These are phyloP conservation scores for Dicyrtomina minuta DNA, from an alignment of 2,888 invertebrate genomes.

Conservation along the genomic window DNA sequence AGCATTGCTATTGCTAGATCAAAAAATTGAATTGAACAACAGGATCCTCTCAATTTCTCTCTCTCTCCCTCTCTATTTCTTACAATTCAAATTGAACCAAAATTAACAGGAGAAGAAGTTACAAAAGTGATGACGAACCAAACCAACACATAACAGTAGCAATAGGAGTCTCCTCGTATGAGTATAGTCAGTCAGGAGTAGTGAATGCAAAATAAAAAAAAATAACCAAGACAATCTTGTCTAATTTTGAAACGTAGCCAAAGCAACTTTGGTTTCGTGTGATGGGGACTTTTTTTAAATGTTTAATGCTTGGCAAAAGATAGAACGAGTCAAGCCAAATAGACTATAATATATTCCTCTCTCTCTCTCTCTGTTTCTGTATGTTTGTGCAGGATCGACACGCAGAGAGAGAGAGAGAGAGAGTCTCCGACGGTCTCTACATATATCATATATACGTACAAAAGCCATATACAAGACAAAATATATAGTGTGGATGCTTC, in stretches of 20 bases:
- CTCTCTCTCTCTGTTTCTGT: conserved; percentile 1
- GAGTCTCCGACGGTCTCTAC: not conserved
- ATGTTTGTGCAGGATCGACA: not conserved
- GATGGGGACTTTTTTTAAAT: conserved; percentile 23
- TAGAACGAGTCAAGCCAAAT: conserved; percentile 14
- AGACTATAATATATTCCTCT: conserved; percentile 9
- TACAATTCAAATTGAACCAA: not conserved
- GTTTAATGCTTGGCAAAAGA: conserved; percentile 28
- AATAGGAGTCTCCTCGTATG: too few species aligned
- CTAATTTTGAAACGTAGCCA: conserved; percentile 44
- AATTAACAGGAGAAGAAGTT: conserved; percentile 1
- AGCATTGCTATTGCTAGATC: not conserved
- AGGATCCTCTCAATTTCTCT: too few species aligned
- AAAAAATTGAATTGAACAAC: not conserved
- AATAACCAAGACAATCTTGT: conserved; percentile 33
- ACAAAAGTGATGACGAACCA: conserved; percentile 16
- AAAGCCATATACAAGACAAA: not conserved
- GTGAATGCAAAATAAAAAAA: conserved; percentile 25
- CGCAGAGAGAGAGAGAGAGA: too few species aligned
- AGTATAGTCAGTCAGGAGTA: conserved; percentile 9
- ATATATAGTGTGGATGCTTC: not conserved
- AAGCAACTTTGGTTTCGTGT: conserved; percentile 29
- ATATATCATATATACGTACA: not conserved
- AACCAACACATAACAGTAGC: not conserved
- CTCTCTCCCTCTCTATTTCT: not conserved